These are phyloP conservation scores for Anisognathus igniventris DNA, from an alignment of 2,797 vertebrate genomes.

Conservation along the genomic window DNA sequence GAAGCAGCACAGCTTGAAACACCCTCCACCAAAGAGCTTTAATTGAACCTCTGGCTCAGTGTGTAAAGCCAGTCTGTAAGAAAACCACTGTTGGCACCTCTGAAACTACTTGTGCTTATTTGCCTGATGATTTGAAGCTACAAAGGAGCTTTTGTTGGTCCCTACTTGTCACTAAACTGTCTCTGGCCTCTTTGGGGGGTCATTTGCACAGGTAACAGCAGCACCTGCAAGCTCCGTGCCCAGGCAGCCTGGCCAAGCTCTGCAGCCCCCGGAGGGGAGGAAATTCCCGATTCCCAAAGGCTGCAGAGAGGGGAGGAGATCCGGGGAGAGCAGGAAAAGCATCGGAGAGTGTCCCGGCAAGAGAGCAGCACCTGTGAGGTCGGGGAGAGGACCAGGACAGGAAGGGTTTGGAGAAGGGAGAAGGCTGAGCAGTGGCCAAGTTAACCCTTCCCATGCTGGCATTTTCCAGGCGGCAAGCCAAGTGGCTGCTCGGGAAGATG, in stretches of 20 bases:
- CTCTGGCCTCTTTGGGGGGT: not conserved
- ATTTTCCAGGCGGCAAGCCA: conserved; percentile 36
- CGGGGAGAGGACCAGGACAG: not conserved
- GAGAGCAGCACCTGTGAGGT: not conserved
- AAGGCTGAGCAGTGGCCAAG: conserved; percentile 49
- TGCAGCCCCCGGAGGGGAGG: not conserved
- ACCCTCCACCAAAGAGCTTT: not conserved
- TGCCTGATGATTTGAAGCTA: not conserved
- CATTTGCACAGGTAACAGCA: not conserved
- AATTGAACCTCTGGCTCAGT: not conserved
- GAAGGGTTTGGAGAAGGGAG: conserved; percentile 9
- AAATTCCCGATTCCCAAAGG: not conserved
- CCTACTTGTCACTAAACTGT: not conserved
- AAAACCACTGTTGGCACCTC: not conserved
- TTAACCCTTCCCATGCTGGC: conserved; percentile 54
- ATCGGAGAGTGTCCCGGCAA: fast-evolving
- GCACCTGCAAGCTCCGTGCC: not conserved
- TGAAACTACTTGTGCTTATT: not conserved
- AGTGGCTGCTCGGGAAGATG: conserved; percentile 22
- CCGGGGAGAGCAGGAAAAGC: not conserved
- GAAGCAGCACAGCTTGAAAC: not conserved
- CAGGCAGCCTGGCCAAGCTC: not conserved
- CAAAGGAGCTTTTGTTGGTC: not conserved
- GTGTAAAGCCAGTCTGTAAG: not conserved
- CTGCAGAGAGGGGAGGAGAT: not conserved